Evolutionary conservation across 2,888 invertebrate species (phyloP), one percentile per base, ranked within the genome.

Genomic region (Nasonia oneida): DNA sequence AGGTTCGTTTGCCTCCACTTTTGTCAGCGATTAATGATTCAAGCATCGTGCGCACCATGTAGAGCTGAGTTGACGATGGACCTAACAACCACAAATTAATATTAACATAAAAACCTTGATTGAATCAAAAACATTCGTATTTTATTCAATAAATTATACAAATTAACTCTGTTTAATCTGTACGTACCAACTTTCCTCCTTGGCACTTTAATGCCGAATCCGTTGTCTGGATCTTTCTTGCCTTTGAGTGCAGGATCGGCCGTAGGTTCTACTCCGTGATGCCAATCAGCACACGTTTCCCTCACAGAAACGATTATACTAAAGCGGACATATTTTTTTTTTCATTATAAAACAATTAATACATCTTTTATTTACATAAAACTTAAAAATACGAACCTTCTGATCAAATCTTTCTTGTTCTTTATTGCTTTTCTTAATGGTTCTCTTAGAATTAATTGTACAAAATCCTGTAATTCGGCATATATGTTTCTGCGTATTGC

Each of bases 31-130:
- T 98, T 82, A 99, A 94, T 0, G 99, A 99, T 93, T 99, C 99
- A 84, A 99, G 94, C 97, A 99, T 99, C 0, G 99, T 99, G 10
- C 99, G 96, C 4, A 99, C 99, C 99, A 99, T 99, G 94, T 99
- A 99, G 14, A 99, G 95, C 94, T 99, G 97, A 0, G 98, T 98
- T 0, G 98, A 97, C 0, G 98, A 98, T 0, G 98, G 98, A 6
- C 97, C 97, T 96, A 91, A 1, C 61, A 84, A 83, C 61, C 81
- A 64, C 37, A 33, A 70, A 75, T 42, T 53, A 84, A 75, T 73
- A 71, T 67, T 80, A 53, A n/a, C 53, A 81, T 42, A 76, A 29
- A 71, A 67, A 64, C 57, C 81, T 78, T 64, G 67, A 15, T 47
- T 82, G 71, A 81, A 86, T 78, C 33, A 10, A 81, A 10, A 81